These are phyloP conservation scores for Dryococelus australis DNA, from an alignment of 2,888 invertebrate genomes.

Conservation along the genomic window DNA sequence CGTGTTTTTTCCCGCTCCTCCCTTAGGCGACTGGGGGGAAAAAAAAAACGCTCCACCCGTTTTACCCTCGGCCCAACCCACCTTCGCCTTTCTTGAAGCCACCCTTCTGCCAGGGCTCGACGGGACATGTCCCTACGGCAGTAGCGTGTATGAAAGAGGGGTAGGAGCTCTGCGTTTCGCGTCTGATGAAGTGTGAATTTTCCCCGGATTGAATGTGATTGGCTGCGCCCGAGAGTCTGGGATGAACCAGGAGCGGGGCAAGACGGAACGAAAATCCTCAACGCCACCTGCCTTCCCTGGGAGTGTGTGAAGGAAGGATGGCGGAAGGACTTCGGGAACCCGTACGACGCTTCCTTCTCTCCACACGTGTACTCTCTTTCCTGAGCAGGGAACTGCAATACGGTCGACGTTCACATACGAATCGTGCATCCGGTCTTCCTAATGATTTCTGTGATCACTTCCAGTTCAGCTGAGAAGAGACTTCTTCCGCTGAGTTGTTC, in stretches of 20 bases:
- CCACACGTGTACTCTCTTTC: background rate
- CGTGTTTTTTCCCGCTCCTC: slow-evolving; percentile 12
- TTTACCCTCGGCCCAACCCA: background rate
- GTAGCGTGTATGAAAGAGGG: background rate
- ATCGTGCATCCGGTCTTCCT: background rate
- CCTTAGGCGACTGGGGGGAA: background rate
- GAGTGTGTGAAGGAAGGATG: background rate
- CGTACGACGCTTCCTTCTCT: background rate
- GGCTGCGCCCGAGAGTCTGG: background rate
- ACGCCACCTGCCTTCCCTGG: slow-evolving; percentile 20
- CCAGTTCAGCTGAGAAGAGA: too few species aligned
- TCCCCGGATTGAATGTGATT: slow-evolving; percentile 28
- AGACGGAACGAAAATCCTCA: slow-evolving; percentile 18
- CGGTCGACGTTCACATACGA: background rate
- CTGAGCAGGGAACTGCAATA: background rate
- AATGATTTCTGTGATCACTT: too few species aligned
- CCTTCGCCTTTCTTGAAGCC: background rate
- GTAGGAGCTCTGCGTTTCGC: slow-evolving; percentile 21
- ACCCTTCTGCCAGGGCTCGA: background rate
- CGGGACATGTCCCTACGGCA: background rate
- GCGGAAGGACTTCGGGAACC: background rate
- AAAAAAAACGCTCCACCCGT: background rate
- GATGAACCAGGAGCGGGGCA: background rate
- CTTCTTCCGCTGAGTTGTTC: too few species aligned
- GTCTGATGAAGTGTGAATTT: slow-evolving; percentile 29